Conservation (phyloP, 2,888 invertebrate species). For the Sipha maydis region DNA sequence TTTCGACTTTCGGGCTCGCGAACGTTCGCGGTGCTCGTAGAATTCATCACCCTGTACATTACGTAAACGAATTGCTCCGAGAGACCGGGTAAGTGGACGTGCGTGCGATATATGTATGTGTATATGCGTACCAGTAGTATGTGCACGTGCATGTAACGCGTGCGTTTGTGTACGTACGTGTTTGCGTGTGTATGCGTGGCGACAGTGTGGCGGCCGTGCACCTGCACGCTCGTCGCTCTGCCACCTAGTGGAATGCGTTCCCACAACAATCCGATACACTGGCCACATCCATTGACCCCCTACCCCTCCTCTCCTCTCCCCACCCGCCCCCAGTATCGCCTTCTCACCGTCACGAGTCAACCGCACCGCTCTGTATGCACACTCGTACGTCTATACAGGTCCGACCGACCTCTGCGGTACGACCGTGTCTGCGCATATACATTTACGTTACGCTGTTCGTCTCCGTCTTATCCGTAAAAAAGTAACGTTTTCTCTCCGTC, state of each 20-base stretch:
- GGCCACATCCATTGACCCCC: constrained; percentile 41
- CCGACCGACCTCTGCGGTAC: constrained; percentile 21
- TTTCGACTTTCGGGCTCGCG: too few species aligned
- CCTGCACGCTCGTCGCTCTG: constrained; percentile 59
- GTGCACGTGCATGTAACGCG: not conserved
- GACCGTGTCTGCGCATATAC: not conserved
- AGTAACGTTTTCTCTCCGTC: not conserved
- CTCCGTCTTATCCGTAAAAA: not conserved
- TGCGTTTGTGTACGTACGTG: not conserved
- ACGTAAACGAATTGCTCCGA: constrained; percentile 37
- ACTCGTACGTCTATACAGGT: not conserved
- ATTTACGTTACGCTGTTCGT: not conserved
- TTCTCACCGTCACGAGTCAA: not conserved
- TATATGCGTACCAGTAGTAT: not conserved
- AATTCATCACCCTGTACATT: constrained; percentile 13
- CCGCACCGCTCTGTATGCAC: not conserved
- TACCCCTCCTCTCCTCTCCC: not conserved
- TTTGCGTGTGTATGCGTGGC: constrained; percentile 28
- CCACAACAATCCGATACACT: constrained; percentile 57
- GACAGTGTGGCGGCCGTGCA: constrained; percentile 62
- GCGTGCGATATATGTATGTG: not conserved
- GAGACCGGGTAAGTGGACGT: not conserved
- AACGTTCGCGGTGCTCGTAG: not conserved
- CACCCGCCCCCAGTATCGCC: too few species aligned
- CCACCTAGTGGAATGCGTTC: constrained; percentile 61